A percentile compares a stretch with the other conserved stretches of the same genome.
Conservation (phyloP, 2,113 vertebrate genomes). For the Oryzias woworae region DNA sequence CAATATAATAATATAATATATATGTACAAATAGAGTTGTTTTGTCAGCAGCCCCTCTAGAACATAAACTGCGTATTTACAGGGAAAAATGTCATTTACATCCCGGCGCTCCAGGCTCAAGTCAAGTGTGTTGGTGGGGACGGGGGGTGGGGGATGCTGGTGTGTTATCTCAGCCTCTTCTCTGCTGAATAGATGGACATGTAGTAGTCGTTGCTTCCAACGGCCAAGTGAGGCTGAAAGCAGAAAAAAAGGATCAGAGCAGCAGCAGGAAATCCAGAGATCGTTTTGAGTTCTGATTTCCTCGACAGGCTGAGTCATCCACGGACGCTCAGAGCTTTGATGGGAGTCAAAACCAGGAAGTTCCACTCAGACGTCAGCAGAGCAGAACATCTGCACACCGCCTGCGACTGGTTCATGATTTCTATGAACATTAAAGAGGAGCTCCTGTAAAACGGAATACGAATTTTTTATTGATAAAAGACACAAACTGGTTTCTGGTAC, state of each 20-base stretch:
- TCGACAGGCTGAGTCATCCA: too few species aligned
- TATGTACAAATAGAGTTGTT: conserved; percentile 8
- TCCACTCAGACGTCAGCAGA: too few species aligned
- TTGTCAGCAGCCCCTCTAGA: conserved; percentile 85
- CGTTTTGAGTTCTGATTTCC: too few species aligned
- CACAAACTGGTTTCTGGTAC: too few species aligned
- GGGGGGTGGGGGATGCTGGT: conserved; percentile 31
- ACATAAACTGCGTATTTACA: conserved; percentile 87
- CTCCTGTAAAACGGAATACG: too few species aligned
- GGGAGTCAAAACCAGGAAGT: too few species aligned
- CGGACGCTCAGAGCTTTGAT: too few species aligned
- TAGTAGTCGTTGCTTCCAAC: conserved; percentile 99
- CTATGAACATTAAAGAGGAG: too few species aligned
- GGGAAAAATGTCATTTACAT: conserved; percentile 72
- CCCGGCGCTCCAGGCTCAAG: conserved; percentile 41
- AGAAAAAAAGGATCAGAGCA: background rate
- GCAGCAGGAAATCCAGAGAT: background rate
- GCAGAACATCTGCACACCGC: too few species aligned
- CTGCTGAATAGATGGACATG: conserved; percentile 99
- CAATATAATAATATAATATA: conserved; percentile 58
- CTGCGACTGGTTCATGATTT: too few species aligned
- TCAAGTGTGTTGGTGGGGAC: conserved; percentile 31
- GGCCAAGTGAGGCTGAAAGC: conserved; percentile 89
- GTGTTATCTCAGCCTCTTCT: conserved; percentile 95
- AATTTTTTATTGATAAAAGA: too few species aligned